phyloP scores from a whole-genome alignment of 2,888 invertebrate genomes.

The Chydorus sphaericus region DNA sequence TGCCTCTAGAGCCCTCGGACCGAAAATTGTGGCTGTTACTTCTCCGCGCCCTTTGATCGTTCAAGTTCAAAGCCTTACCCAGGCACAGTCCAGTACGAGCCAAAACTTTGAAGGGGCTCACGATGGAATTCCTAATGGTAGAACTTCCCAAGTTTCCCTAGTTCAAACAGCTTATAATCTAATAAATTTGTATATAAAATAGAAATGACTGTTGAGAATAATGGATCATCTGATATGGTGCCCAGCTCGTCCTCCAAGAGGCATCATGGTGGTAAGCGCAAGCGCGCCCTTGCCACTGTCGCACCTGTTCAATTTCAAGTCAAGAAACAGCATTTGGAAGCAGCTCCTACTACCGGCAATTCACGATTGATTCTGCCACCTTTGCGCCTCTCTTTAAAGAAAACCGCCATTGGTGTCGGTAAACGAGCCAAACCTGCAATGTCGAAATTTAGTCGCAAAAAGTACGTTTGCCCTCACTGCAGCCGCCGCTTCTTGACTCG shows the following conservation, averaged over 20 bases:
- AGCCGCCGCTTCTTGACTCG: slow-evolving; percentile 5
- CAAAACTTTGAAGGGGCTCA: background rate
- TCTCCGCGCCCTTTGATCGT: slow-evolving; percentile 8
- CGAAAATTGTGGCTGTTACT: slow-evolving; percentile 9
- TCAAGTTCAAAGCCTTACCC: slow-evolving; percentile 7
- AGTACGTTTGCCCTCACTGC: slow-evolving; percentile 6
- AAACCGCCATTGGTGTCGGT: too few species aligned
- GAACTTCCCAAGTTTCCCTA: too few species aligned
- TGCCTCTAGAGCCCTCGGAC: background rate
- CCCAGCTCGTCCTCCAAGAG: too few species aligned
- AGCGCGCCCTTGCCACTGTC: too few species aligned
- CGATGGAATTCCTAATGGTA: background rate
- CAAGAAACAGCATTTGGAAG: too few species aligned
- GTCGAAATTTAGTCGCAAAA: slow-evolving; percentile 4
- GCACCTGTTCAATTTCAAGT: too few species aligned
- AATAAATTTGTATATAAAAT: too few species aligned
- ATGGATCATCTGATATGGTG: background rate
- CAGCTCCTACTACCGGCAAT: too few species aligned
- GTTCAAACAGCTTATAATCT: too few species aligned
- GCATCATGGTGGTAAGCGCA: too few species aligned
- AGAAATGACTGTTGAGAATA: background rate
- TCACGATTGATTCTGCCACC: too few species aligned
- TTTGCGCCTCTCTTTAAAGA: too few species aligned
- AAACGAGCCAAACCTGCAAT: background rate
- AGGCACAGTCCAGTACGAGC: background rate